Conservation (phyloP, 2,113 vertebrate species). For the Mohoua ochrocephala region DNA sequence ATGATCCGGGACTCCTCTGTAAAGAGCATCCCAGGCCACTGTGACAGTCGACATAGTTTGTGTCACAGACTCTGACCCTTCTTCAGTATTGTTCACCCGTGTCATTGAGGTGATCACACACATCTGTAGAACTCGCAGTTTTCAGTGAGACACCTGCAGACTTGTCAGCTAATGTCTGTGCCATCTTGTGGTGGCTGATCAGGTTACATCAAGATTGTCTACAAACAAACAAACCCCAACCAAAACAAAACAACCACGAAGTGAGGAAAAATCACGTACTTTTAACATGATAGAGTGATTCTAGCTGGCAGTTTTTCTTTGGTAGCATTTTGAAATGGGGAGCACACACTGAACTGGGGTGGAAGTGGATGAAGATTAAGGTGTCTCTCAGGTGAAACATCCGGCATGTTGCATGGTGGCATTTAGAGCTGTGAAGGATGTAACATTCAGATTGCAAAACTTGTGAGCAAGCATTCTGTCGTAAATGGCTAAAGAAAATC, state of each 20-base stretch:
- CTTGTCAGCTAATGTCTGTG: background rate
- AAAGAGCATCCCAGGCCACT: background rate
- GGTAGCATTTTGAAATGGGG: background rate
- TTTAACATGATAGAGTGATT: background rate
- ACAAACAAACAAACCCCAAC: too few relatives aligned
- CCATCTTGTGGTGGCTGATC: background rate
- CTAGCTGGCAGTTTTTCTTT: background rate
- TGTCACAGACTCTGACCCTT: background rate
- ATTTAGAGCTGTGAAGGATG: background rate
- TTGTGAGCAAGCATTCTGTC: background rate
- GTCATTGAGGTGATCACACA: accelerated
- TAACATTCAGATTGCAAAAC: background rate
- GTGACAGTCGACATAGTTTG: too few relatives aligned
- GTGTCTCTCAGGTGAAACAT: background rate
- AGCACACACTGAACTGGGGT: background rate
- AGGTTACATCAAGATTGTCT: background rate
- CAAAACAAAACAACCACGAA: background rate
- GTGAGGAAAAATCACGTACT: background rate
- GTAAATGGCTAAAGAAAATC: background rate
- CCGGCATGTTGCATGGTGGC: background rate
- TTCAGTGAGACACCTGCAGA: background rate
- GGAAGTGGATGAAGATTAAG: background rate
- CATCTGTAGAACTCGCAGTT: background rate
- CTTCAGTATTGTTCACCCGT: background rate
- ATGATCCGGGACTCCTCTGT: background rate